Percentiles rank a stretch among this genome's conserved stretches.
phyloP scores from a whole-genome alignment of 2,113 vertebrate genomes.

The Shinisaurus crocodilurus region DNA sequence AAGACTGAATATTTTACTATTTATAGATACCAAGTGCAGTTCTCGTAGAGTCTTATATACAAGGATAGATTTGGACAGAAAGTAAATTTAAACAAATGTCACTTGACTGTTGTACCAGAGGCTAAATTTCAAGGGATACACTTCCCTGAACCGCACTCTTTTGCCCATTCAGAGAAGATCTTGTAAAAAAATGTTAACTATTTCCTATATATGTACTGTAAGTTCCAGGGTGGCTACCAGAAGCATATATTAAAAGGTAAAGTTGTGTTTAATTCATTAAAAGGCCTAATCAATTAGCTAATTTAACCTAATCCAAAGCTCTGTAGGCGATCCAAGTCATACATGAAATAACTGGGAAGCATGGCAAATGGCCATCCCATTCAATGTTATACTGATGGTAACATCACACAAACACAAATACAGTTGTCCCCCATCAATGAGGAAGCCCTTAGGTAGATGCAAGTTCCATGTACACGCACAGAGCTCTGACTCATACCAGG shows the following conservation, averaged over 20 bases:
- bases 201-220: background rate
- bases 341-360: background rate
- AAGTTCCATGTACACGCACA: too few relatives aligned
- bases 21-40: conserved; percentile 22
- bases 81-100: background rate
- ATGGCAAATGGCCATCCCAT: background rate
- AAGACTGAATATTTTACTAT: conserved; percentile 11
- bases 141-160: background rate
- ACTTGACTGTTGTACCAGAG: background rate
- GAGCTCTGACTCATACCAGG: too few relatives aligned
- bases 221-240: conserved; percentile 15
- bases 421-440: background rate
- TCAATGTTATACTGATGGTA: background rate
- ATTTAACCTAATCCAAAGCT: background rate
- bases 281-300: conserved; percentile 52
- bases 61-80: background rate
- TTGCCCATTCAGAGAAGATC: background rate
- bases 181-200: background rate
- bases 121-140: background rate
- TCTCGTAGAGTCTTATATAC: background rate
- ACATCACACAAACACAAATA: background rate
- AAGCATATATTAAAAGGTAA: conserved; percentile 31
- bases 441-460: background rate
- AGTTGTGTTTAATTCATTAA: conserved; percentile 25
- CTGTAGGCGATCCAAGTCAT: too few relatives aligned